A percentile compares a stretch with the other conserved stretches of the same genome.
Evolutionary conservation across 2,888 invertebrate species (phyloP).

Genomic region (Branchellion lobata): DNA sequence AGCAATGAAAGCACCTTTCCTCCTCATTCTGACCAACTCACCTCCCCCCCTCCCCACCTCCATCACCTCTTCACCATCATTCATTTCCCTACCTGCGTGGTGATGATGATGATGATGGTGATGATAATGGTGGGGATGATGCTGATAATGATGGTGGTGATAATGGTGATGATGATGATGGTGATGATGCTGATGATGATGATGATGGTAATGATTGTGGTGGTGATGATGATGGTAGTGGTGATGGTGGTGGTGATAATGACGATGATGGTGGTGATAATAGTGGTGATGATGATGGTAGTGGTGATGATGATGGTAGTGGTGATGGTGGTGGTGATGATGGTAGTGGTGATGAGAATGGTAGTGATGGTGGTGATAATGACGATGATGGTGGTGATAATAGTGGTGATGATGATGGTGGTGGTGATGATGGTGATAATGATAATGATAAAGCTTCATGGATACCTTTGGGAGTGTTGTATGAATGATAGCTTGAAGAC

Average conservation of each 20-base stretch:
- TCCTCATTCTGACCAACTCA: not conserved
- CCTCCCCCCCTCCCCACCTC: not conserved
- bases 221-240: conserved; percentile 15
- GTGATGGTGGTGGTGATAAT: conserved; percentile 17
- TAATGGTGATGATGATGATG: conserved; percentile 30
- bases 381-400: conserved; percentile 18
- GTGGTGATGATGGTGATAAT: too few relatives aligned
- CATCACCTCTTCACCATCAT: too few relatives aligned
- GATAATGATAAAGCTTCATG: too few relatives aligned
- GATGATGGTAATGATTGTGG: conserved; percentile 36
- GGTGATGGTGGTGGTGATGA: conserved; percentile 8
- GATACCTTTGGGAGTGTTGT: not conserved
- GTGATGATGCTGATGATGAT: conserved; percentile 38
- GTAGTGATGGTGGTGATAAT: not conserved
- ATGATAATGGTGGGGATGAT: conserved; percentile 8
- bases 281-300: conserved; percentile 30
- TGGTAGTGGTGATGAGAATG: not conserved
- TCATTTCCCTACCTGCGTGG: not conserved
- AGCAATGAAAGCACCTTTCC: not conserved
- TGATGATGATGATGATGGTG: conserved; percentile 24
- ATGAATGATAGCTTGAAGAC: not conserved
- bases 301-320: conserved; percentile 34
- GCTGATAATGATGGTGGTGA: conserved; percentile 39
- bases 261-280: conserved; percentile 38
- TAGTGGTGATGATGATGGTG: too few relatives aligned